These are phyloP conservation scores for Andrena marginata DNA, from an alignment of 2,888 invertebrate species.

Conservation along the genomic window DNA sequence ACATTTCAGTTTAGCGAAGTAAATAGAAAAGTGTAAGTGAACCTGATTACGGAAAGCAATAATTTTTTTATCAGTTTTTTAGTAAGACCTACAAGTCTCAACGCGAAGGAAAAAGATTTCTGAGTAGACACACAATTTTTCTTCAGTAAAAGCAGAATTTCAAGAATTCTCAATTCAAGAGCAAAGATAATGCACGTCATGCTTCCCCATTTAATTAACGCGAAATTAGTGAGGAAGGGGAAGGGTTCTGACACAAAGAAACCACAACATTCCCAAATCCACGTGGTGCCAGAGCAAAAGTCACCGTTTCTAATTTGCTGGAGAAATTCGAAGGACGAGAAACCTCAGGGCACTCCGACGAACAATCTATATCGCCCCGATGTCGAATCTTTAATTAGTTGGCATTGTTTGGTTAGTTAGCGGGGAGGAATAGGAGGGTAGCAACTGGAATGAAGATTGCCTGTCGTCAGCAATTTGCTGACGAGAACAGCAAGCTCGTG, in stretches of 20 bases:
- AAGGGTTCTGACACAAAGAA: not conserved
- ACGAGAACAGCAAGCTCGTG: slow-evolving; percentile 33
- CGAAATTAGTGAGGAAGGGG: not conserved
- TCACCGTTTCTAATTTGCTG: slow-evolving; percentile 21
- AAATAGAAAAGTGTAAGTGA: too few relatives aligned
- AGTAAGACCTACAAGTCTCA: not conserved
- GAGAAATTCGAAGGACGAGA: not conserved
- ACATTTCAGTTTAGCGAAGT: not conserved
- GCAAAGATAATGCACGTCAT: not conserved
- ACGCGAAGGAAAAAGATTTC: not conserved
- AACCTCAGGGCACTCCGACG: slow-evolving; percentile 16
- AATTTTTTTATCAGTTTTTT: not conserved
- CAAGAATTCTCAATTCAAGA: not conserved
- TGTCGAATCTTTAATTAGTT: slow-evolving; percentile 79
- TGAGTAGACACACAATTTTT: too few relatives aligned
- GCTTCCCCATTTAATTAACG: not conserved
- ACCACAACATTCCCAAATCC: not conserved
- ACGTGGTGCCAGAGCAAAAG: not conserved
- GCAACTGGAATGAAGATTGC: slow-evolving; percentile 62
- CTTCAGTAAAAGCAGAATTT: not conserved
- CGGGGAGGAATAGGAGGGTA: slow-evolving; percentile 34
- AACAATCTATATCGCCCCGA: slow-evolving; percentile 48
- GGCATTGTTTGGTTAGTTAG: slow-evolving; percentile 74
- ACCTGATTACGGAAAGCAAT: too few relatives aligned
- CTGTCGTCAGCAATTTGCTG: slow-evolving; percentile 66